Percentiles rank a stretch among this genome's conserved stretches.
Conservation (phyloP, 2,888 invertebrate genomes). For the Drosophila nigricruria region DNA sequence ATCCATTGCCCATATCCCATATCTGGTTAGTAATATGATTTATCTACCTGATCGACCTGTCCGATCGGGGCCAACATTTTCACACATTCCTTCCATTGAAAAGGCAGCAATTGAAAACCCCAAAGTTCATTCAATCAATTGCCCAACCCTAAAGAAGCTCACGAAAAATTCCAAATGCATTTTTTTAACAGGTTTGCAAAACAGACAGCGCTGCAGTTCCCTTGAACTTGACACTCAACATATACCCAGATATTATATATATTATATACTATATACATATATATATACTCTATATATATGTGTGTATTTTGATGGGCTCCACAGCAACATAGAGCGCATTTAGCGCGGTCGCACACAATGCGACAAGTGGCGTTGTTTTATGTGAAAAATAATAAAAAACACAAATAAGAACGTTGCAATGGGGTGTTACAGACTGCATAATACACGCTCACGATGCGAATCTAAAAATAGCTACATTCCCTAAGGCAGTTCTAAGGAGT, state of each 20-base stretch:
- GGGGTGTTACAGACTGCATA: neutral
- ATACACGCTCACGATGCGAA: neutral
- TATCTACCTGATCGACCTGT: constrained; percentile 1
- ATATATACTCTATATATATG: constrained; percentile 18
- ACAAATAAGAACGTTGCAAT: neutral
- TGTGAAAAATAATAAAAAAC: constrained; percentile 34
- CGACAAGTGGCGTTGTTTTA: constrained; percentile 41
- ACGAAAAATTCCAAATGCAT: constrained; percentile 34
- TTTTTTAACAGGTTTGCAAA: constrained; percentile 56
- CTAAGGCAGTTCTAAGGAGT: neutral
- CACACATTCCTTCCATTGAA: constrained; percentile 70
- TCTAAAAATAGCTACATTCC: neutral
- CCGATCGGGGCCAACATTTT: constrained; percentile 37
- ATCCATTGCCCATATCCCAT: neutral
- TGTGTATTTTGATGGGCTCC: neutral
- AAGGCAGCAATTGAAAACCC: constrained; percentile 51
- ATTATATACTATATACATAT: constrained; percentile 17
- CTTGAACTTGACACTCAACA: constrained; percentile 83
- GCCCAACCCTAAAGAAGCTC: constrained; percentile 18
- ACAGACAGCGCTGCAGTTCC: constrained; percentile 74
- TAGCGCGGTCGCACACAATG: constrained; percentile 38
- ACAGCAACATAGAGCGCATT: constrained; percentile 20
- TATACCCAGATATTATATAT: constrained; percentile 31
- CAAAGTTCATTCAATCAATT: constrained; percentile 77
- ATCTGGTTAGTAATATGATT: constrained; percentile 31